phyloP scores from a whole-genome alignment of 2,797 vertebrate species.

The Intellagama lesueurii region DNA sequence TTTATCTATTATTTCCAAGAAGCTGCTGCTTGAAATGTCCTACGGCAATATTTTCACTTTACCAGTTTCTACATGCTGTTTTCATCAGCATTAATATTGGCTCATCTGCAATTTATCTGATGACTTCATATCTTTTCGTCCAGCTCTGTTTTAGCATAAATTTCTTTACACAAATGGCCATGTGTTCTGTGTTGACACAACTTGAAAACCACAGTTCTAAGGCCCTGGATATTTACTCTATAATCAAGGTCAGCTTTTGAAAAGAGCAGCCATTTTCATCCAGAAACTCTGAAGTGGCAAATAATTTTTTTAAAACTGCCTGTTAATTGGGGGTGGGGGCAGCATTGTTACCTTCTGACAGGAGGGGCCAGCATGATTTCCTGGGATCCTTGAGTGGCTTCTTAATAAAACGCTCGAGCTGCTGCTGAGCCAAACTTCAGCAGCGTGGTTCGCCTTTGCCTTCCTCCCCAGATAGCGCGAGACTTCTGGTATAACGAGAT shows the following conservation, averaged over 20 bases:
- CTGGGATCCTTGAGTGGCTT: background rate
- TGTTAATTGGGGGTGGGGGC: background rate
- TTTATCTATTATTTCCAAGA: slow-evolving; percentile 16
- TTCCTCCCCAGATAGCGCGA: too few species aligned
- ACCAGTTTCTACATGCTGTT: slow-evolving; percentile 19
- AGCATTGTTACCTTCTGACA: too few species aligned
- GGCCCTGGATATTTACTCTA: background rate
- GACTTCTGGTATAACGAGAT: too few species aligned
- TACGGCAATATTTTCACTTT: slow-evolving; percentile 34
- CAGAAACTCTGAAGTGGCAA: background rate
- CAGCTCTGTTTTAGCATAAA: slow-evolving; percentile 53
- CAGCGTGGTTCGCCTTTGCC: too few species aligned
- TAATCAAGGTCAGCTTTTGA: background rate
- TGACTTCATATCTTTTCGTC: slow-evolving; percentile 38
- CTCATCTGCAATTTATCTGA: slow-evolving; percentile 25
- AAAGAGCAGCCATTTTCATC: background rate
- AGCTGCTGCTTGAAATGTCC: background rate
- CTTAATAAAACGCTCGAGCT: too few species aligned
- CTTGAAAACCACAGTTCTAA: background rate
- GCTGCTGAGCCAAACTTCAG: too few species aligned
- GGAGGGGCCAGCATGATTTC: background rate
- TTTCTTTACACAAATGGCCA: slow-evolving; percentile 34
- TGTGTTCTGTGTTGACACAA: background rate
- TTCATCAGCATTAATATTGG: slow-evolving; percentile 40
- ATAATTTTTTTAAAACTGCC: background rate